Conservation (phyloP, 2,888 invertebrate species). For the Pristionchus mayeri region DNA sequence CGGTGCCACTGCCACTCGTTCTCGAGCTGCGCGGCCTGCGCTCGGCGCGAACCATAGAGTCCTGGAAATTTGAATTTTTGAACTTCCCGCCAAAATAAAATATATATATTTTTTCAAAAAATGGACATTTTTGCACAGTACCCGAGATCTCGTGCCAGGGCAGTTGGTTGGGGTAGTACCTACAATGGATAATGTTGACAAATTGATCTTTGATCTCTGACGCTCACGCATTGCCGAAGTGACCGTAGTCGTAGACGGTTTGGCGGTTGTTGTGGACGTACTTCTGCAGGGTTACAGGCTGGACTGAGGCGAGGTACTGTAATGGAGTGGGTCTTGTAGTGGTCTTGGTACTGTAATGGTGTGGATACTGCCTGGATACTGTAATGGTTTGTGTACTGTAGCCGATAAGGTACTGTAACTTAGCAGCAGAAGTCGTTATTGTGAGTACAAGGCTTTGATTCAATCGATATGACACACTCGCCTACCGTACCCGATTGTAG, state of each 20-base stretch:
- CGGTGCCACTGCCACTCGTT: conserved; percentile 65
- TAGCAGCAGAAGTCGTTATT: no score
- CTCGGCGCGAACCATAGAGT: conserved; percentile 42
- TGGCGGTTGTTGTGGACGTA: conserved; percentile 50
- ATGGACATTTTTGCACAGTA: conserved; percentile 22
- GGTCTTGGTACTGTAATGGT: background rate
- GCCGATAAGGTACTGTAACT: no score
- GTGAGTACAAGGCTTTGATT: no score
- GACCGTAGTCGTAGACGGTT: conserved; percentile 55
- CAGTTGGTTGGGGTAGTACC: conserved; percentile 58
- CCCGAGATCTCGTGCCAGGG: conserved; percentile 51
- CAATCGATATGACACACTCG: background rate
- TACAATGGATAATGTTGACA: background rate
- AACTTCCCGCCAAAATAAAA: background rate
- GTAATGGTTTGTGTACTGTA: background rate
- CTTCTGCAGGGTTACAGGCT: background rate
- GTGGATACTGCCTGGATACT: background rate
- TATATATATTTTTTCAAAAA: background rate
- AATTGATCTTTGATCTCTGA: background rate
- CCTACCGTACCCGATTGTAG: conserved; percentile 12
- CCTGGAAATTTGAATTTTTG: background rate
- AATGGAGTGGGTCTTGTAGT: background rate
- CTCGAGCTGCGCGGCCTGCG: conserved; percentile 57
- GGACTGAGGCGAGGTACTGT: background rate
- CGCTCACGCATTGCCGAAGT: conserved; percentile 55